Evolutionary conservation across 2,113 vertebrate genomes (phyloP), one percentile per base, ranked within the genome.

Genomic region (Salvelinus namaycush): DNA sequence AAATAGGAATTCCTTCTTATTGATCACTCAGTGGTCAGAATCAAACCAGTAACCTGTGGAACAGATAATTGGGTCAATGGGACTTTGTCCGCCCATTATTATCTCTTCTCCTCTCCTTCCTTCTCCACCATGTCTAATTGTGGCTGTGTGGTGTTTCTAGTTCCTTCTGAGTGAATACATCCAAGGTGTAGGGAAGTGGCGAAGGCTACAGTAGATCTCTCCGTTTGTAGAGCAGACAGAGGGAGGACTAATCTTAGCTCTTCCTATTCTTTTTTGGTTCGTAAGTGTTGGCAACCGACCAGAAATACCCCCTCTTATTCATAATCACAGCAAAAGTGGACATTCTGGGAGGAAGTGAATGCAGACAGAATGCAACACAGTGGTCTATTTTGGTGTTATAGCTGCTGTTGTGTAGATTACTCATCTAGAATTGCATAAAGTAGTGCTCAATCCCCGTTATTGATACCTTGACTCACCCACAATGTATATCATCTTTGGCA

Each of bases 391-490:
- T 9, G 26, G 60, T 65, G 14, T 34, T 11, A 44, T 20, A 27
- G 27, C 14, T 54, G 51, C 12, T 44, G 9, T 44, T 18, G 51
- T 18, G 51, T 54, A 54, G 13, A 20, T 74, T 49, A 9, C 9
- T 44, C 8, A 44, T 44, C 22, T 83, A 64, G 74, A 79, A 12
- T 67, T 70, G 62, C 34, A 44, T 60, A 76, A 73, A 13, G 39
- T 7, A 44, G 8, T 2, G 59, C n/a, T 29, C 27, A 39, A 74
- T 48, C 70, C 75, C 82, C 83, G 65, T 83, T 68, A 59, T 24
- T 44, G 9, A 44, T 39, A 65, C 77, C 60, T 20, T 78, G 81
- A 87, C 76, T 87, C 83, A 84, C 48, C 78, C 51, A 22, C 74
- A 64, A 29, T 80, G 39, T 39, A 51, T 26, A 70, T 66, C 6